Conservation (phyloP, 2,888 invertebrate genomes). For the Dorcus hopei region DNA sequence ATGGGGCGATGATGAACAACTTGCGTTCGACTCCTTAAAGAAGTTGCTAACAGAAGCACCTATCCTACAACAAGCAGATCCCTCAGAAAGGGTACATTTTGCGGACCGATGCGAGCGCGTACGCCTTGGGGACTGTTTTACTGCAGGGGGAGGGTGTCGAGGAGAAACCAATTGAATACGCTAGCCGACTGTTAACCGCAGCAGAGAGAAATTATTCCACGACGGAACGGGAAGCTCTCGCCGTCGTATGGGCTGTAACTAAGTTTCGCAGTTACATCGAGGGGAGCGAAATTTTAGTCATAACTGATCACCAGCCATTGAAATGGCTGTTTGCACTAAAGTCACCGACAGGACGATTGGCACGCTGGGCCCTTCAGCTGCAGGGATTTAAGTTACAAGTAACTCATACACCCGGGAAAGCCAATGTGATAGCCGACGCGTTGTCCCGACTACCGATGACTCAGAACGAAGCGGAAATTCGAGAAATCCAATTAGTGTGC, state of each 20-base stretch:
- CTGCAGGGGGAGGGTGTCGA: conserved; percentile 23
- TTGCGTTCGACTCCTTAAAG: conserved; percentile 25
- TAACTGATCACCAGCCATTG: conserved; percentile 50
- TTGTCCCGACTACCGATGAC: background rate
- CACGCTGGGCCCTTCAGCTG: no score
- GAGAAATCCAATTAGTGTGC: background rate
- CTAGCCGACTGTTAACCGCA: conserved; percentile 28
- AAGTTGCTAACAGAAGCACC: conserved; percentile 23
- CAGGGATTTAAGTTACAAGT: no score
- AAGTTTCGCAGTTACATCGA: conserved; percentile 47
- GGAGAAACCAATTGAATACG: conserved; percentile 30
- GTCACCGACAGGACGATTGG: no score
- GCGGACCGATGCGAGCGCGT: conserved; percentile 30
- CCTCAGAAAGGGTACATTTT: conserved; percentile 25
- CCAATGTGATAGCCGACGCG: no score
- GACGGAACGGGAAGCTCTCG: conserved; percentile 31
- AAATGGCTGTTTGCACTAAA: conserved; percentile 40
- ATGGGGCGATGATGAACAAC: conserved; percentile 18
- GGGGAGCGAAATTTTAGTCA: conserved; percentile 35
- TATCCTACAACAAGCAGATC: conserved; percentile 25
- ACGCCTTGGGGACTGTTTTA: conserved; percentile 26
- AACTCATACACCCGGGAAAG: no score
- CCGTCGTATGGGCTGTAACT: conserved; percentile 35
- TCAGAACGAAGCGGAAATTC: background rate
- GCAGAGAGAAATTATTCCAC: conserved; percentile 31